Evolutionary conservation across 1,140 invertebrate genomes (phyloP), one percentile per base, ranked within the genome.

Genomic region (Drosophila pruinosa): DNA sequence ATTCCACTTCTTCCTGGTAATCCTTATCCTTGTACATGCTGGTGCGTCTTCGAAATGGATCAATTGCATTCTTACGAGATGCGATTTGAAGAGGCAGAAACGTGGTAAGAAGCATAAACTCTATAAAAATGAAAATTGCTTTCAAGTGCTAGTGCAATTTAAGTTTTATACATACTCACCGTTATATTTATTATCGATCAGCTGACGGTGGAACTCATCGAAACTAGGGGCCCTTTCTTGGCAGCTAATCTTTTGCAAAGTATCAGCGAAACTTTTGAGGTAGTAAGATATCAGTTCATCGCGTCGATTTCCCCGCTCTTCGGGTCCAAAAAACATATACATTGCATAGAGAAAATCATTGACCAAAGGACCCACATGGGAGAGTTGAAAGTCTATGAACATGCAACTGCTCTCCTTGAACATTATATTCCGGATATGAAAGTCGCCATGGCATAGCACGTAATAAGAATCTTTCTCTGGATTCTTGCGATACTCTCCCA

Each of bases 401-500:
- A 75, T 63, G 17, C 74, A 26, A 26, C 50, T n/a, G 24, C 50
- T 24, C 10, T 57, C 6, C 17, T 72, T 75, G 7, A 75, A 75
- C 75, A 78, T 78, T n/a, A 71, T 4, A 34, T 78, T 78, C 7
- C 53, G 43, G 4, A 45, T 24, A 43, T 78, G 75, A 59, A 78
- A 78, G 34, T 78, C 75, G 2, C 75, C 75, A 22, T 78, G 75
- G n/a, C 65, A 74, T 1, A 78, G 56, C 5, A 78, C 75, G 53
- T 74, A 74, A 48, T 34, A 43, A 0, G 48, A 31, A 14, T 19
- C 14, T 6, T 39, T 4, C 6, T 24, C 31, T 0, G 21, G 56
- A n/a, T 41, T 12, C 3, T 74, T 41, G 8, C 43, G 72, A 17
- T 62, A 71, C 22, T 74, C 75, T 15, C 19, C 12, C 10, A 61